These are phyloP conservation scores for Akabosia matsudoensis DNA, from an alignment of 1,140 invertebrate species.

Conservation along the genomic window DNA sequence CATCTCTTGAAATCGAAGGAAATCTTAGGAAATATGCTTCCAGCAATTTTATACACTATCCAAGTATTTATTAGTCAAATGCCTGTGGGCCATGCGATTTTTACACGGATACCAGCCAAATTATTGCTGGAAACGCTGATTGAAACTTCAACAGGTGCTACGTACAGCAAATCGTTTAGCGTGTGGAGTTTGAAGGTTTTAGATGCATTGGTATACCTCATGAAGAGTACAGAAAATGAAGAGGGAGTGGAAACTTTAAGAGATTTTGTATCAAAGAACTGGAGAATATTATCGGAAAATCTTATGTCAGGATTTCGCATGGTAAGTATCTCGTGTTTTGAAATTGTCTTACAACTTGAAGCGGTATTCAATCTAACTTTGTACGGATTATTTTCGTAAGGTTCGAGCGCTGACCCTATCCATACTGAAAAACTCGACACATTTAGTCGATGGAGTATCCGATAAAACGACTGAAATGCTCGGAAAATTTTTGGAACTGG, in stretches of 20 bases:
- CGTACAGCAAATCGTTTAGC: background rate
- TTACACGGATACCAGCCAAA: background rate
- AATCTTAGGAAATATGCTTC: too few relatives aligned
- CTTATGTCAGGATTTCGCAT: background rate
- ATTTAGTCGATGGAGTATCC: background rate
- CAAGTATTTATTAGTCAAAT: background rate
- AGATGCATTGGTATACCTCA: background rate
- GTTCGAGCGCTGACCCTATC: slow-evolving; percentile 4
- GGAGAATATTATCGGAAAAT: background rate
- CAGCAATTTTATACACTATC: background rate
- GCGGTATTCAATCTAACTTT: too few relatives aligned
- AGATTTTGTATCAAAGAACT: background rate
- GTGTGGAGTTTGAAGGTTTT: slow-evolving; percentile 13
- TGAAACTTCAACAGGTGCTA: background rate
- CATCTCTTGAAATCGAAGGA: background rate
- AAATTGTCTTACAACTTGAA: too few relatives aligned
- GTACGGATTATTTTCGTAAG: background rate
- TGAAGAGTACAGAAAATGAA: background rate
- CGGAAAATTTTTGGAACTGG: slow-evolving; percentile 26
- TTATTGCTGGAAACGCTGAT: background rate
- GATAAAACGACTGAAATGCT: slow-evolving; percentile 26
- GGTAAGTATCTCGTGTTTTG: background rate
- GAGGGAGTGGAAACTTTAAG: background rate
- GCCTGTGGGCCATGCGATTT: background rate
- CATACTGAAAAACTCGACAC: background rate